Evolutionary conservation across 2,113 vertebrate species (phyloP).

Genomic region (Podilymbus podiceps): DNA sequence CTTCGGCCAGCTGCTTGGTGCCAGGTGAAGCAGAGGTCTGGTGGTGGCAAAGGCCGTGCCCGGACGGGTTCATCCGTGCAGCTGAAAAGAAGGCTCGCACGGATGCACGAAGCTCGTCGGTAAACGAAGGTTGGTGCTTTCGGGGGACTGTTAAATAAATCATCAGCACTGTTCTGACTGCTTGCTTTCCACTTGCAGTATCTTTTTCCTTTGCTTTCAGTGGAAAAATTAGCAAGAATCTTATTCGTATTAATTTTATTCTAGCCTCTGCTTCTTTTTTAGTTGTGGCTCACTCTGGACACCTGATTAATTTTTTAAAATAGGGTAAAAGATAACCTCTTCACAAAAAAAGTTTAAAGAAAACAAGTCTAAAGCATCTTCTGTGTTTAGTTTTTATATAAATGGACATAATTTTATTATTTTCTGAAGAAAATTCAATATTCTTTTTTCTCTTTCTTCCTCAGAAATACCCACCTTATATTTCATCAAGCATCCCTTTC

Average conservation of each 20-base stretch:
- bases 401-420: neutral
- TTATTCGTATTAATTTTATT: neutral
- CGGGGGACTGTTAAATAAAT: neutral
- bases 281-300: neutral
- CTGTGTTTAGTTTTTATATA: neutral
- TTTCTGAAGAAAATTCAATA: neutral
- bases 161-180: fast-evolving
- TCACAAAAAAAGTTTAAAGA: neutral
- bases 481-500: conserved; percentile 89
- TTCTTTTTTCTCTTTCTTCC: neutral
- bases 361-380: neutral
- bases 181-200: fast-evolving
- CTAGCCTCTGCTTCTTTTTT: neutral
- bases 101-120: fast-evolving
- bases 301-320: too few relatives aligned
- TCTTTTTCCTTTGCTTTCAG: neutral
- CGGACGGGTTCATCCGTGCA: fast-evolving
- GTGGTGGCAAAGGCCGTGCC: fast-evolving
- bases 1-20: fast-evolving
- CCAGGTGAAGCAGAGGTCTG: fast-evolving
- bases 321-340: neutral
- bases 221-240: too few relatives aligned
- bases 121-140: neutral
- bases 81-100: fast-evolving
- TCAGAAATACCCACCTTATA: conserved; percentile 90